A percentile compares a stretch with the other conserved stretches of the same genome.
phyloP scores from a whole-genome alignment of 2,113 vertebrate species.

The Tringa solitaria region DNA sequence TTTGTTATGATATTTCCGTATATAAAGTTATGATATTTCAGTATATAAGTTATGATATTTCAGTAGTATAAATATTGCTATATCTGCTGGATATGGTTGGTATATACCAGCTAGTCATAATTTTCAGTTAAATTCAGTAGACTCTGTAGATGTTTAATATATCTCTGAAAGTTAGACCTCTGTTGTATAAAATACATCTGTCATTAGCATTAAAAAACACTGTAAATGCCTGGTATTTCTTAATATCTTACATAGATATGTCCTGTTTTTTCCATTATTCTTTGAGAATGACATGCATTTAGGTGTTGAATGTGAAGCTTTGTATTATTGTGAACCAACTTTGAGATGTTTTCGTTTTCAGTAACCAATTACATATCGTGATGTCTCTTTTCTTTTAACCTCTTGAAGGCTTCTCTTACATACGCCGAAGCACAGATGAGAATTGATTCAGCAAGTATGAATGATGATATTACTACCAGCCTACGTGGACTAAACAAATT shows the following conservation, averaged over 20 bases:
- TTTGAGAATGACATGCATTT: background rate
- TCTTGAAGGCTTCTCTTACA: constrained; percentile 88
- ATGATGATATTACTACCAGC: constrained; percentile 86
- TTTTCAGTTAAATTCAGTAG: background rate
- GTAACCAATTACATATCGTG: background rate
- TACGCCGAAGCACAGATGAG: constrained; percentile 98
- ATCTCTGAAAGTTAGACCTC: background rate
- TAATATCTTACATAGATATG: background rate
- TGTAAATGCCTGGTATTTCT: background rate
- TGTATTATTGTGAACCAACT: background rate
- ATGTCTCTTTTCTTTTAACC: background rate
- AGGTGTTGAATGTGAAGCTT: background rate
- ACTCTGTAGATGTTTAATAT: background rate
- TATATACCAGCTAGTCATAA: background rate
- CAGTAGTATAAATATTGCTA: background rate
- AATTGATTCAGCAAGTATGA: constrained; percentile 89
- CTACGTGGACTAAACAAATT: constrained; percentile 90
- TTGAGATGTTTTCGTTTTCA: background rate
- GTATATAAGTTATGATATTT: background rate
- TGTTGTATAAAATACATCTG: background rate
- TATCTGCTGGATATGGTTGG: background rate
- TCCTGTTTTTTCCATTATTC: background rate
- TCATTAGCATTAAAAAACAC: background rate
- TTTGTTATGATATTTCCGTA: background rate
- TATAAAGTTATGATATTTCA: background rate